Evolutionary conservation across 2,797 vertebrate species (phyloP).

Genomic region (Sphaeramia orbicularis): DNA sequence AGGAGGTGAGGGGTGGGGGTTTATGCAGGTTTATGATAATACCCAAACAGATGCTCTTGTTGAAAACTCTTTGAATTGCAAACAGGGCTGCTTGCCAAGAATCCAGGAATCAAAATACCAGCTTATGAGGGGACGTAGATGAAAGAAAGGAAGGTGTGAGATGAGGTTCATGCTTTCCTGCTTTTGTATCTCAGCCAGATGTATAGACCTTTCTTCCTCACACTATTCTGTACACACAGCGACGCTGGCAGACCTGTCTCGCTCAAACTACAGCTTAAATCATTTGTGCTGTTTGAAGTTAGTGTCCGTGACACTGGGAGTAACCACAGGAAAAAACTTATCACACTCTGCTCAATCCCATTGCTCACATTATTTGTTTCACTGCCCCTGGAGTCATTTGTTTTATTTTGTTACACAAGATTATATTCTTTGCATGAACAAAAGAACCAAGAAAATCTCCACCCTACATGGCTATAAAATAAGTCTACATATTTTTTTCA

Average conservation of each 20-base stretch:
- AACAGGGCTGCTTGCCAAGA: conserved; percentile 70
- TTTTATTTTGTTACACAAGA: conserved; percentile 72
- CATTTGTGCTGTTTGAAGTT: conserved; percentile 68
- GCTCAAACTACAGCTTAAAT: conserved; percentile 64
- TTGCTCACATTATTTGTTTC: conserved; percentile 70
- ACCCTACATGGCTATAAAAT: conserved; percentile 54
- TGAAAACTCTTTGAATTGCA: conserved; percentile 80
- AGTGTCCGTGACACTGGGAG: conserved; percentile 67
- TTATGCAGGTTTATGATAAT: conserved; percentile 83
- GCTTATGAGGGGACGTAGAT: conserved; percentile 73
- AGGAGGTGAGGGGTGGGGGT: conserved; percentile 51
- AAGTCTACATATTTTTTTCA: conserved; percentile 46
- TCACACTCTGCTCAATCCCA: conserved; percentile 67
- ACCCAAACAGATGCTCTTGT: conserved; percentile 83
- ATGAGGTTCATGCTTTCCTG: conserved; percentile 78
- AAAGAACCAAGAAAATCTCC: conserved; percentile 68
- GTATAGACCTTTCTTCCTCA: conserved; percentile 62
- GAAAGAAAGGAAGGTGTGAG: conserved; percentile 79
- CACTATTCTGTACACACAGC: conserved; percentile 63
- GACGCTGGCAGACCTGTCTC: conserved; percentile 32
- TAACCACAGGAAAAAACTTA: conserved; percentile 76
- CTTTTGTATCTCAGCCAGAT: conserved; percentile 75
- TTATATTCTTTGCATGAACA: conserved; percentile 80
- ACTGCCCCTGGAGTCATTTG: conserved; percentile 74
- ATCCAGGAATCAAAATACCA: conserved; percentile 80